A percentile compares a stretch with the other conserved stretches of the same genome.
These are phyloP conservation scores for Tichodroma muraria DNA, from an alignment of 2,113 vertebrate genomes.

Conservation along the genomic window DNA sequence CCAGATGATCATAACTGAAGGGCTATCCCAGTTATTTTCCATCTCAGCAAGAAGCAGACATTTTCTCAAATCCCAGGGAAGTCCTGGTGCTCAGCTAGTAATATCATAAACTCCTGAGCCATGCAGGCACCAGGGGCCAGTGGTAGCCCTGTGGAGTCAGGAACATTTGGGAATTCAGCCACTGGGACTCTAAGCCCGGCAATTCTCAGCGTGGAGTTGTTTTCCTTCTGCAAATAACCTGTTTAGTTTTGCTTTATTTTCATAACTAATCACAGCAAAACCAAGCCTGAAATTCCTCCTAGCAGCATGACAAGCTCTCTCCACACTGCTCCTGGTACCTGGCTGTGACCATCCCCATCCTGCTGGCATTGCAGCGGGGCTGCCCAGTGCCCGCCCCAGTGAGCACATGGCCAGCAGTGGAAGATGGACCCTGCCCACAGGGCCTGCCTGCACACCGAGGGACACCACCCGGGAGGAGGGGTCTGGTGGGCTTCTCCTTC, in stretches of 20 bases:
- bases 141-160: no score
- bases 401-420: not conserved
- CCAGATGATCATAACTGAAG: not conserved
- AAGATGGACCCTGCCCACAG: fast-evolving
- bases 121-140: not conserved
- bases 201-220: not conserved
- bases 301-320: not conserved
- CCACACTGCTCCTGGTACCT: fast-evolving
- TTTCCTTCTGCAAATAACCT: not conserved
- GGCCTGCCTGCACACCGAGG: not conserved
- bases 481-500: fast-evolving
- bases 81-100: not conserved
- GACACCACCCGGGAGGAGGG: fast-evolving
- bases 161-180: not conserved
- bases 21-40: not conserved
- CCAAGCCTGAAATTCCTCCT: not conserved
- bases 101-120: not conserved
- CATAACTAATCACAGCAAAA: not conserved
- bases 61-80: not conserved
- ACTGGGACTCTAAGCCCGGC: no score
- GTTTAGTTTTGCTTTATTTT: not conserved
- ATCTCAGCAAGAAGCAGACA: not conserved
- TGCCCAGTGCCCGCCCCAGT: fast-evolving
- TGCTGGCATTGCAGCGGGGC: fast-evolving
- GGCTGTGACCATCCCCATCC: not conserved